phyloP scores from a whole-genome alignment of 2,888 invertebrate genomes.

The Pycnomerus fuliginosus region DNA sequence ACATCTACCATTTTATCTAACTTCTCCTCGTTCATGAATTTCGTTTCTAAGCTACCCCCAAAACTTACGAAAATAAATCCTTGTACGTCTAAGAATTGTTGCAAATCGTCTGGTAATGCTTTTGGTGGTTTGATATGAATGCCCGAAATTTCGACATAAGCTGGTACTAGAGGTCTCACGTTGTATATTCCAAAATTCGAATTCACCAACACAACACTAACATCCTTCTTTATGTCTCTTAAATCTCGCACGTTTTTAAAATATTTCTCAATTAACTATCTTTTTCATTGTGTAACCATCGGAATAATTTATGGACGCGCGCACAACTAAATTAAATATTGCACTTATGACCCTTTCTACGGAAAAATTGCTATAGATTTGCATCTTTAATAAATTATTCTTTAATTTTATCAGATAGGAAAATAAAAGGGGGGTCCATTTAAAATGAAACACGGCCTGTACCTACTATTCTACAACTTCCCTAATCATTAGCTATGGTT shows the following conservation, averaged over 20 bases:
- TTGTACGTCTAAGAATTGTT: conserved; percentile 44
- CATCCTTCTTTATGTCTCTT: conserved; percentile 31
- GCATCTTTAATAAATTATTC: too few species aligned
- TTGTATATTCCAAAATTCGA: conserved; percentile 33
- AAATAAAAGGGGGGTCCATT: too few species aligned
- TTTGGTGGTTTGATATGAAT: conserved; percentile 35
- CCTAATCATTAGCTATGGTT: too few species aligned
- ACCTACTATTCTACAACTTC: too few species aligned
- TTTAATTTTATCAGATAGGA: too few species aligned
- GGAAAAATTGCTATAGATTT: too few species aligned
- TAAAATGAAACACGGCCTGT: too few species aligned
- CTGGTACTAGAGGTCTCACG: conserved; percentile 33
- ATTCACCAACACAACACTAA: conserved; percentile 36
- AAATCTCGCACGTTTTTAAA: conserved; percentile 32
- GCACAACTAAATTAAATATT: conserved; percentile 21
- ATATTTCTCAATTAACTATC: conserved; percentile 28
- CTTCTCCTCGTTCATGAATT: conserved; percentile 40
- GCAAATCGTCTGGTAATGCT: conserved; percentile 43
- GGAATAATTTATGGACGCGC: conserved; percentile 6
- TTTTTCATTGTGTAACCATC: conserved; percentile 23
- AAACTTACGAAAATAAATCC: conserved; percentile 52
- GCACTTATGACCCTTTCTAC: conserved; percentile 35
- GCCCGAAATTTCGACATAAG: conserved; percentile 34
- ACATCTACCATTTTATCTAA: conserved; percentile 41
- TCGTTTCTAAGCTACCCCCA: conserved; percentile 49